Conservation (phyloP, 2,797 vertebrate genomes). For the Etheostoma nigrum region DNA sequence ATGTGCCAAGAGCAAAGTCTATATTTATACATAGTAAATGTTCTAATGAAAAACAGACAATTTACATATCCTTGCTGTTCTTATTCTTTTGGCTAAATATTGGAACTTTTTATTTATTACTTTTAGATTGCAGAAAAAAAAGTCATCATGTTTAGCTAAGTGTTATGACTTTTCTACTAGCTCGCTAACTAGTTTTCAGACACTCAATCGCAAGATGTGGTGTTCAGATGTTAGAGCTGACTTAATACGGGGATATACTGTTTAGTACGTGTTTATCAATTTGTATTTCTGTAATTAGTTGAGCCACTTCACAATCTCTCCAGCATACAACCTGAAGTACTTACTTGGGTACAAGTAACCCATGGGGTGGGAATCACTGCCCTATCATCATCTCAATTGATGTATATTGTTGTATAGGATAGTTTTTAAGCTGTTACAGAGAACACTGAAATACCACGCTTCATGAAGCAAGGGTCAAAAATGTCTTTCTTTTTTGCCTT, state of each 20-base stretch:
- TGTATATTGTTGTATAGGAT: not conserved
- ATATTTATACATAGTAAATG: not conserved
- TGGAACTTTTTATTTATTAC: not conserved
- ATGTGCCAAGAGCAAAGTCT: not conserved
- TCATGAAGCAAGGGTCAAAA: conserved; percentile 27
- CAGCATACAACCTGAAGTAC: not conserved
- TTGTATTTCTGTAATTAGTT: not conserved
- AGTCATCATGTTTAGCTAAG: not conserved
- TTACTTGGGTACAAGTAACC: not conserved
- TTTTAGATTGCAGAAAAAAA: not conserved
- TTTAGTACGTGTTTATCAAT: not conserved
- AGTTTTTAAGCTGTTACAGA: conserved; percentile 13
- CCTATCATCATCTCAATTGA: conserved; percentile 22
- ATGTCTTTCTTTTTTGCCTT: conserved; percentile 35
- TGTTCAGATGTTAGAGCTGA: not conserved
- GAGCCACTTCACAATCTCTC: not conserved
- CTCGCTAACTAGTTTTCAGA: not conserved
- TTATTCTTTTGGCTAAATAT: not conserved
- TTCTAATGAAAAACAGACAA: not conserved
- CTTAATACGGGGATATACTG: not conserved
- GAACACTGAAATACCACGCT: conserved; percentile 18
- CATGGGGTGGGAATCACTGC: not conserved
- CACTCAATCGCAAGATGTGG: not conserved
- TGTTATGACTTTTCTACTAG: not conserved
- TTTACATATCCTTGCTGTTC: not conserved